Conservation (phyloP, 2,113 vertebrate genomes). For the Cebidichthys violaceus region DNA sequence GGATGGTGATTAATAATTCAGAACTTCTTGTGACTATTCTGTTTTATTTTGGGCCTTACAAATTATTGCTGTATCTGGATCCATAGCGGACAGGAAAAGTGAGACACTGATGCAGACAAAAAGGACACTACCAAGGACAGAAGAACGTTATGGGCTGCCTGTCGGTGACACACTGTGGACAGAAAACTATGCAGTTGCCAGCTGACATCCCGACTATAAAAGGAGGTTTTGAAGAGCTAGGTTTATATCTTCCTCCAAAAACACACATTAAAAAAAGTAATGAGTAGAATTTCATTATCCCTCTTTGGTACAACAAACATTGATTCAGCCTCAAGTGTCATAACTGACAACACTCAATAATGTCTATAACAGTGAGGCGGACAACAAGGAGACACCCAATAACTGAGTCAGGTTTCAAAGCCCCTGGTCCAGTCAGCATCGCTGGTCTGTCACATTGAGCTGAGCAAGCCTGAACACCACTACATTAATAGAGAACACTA, state of each 20-base stretch:
- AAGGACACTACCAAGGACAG: slow-evolving; percentile 49
- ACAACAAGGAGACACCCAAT: slow-evolving; percentile 69
- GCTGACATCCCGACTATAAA: not conserved
- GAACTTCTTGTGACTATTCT: slow-evolving; percentile 71
- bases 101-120: slow-evolving; percentile 54
- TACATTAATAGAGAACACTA: slow-evolving; percentile 53
- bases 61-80: slow-evolving; percentile 70
- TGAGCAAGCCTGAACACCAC: slow-evolving; percentile 22
- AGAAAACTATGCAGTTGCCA: not conserved
- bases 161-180: not conserved
- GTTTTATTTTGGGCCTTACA: slow-evolving; percentile 75
- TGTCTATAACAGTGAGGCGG: slow-evolving; percentile 61
- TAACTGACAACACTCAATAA: slow-evolving; percentile 68
- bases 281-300: slow-evolving; percentile 15
- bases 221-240: not conserved
- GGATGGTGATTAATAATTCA: slow-evolving; percentile 82
- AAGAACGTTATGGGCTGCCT: slow-evolving; percentile 1
- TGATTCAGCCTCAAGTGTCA: slow-evolving; percentile 69
- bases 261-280: not conserved
- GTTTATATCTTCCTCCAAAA: not conserved
- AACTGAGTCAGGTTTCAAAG: slow-evolving; percentile 65
- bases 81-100: slow-evolving; percentile 45
- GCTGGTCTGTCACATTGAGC: slow-evolving; percentile 37
- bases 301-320: slow-evolving; percentile 47
- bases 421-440: slow-evolving; percentile 57